A percentile compares a stretch with the other conserved stretches of the same genome.
These are phyloP conservation scores for Crotalus tigris DNA, from an alignment of 2,113 vertebrate genomes.

Conservation along the genomic window DNA sequence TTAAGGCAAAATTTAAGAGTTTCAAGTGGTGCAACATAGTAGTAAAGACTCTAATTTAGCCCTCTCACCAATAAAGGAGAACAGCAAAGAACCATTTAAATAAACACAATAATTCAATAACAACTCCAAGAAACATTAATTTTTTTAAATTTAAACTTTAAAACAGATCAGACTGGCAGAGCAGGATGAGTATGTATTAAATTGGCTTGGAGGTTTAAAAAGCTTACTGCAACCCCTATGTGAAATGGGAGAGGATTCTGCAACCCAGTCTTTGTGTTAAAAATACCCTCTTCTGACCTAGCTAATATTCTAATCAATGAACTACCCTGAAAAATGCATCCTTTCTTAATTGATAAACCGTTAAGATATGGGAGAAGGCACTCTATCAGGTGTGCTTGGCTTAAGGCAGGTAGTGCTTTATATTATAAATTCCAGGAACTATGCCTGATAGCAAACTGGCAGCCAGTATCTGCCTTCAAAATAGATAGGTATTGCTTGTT, in stretches of 20 bases:
- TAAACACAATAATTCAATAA: background rate
- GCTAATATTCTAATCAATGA: background rate
- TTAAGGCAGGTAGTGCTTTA: background rate
- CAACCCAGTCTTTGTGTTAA: background rate
- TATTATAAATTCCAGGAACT: background rate
- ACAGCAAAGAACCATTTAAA: background rate
- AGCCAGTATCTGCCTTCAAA: background rate
- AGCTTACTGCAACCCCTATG: background rate
- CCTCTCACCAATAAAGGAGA: background rate
- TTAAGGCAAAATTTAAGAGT: background rate
- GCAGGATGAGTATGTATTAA: background rate
- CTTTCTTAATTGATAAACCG: background rate
- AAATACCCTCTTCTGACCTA: background rate
- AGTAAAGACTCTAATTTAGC: background rate
- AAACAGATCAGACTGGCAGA: background rate
- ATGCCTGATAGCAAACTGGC: background rate
- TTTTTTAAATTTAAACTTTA: background rate
- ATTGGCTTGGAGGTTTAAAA: background rate
- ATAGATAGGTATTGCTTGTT: background rate
- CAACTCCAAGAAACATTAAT: background rate
- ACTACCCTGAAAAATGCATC: background rate
- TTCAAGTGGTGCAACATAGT: too few relatives aligned
- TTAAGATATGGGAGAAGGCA: background rate
- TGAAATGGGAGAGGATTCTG: background rate
- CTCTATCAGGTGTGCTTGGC: background rate